A percentile compares a stretch with the other conserved stretches of the same genome.
Evolutionary conservation across 2,888 invertebrate species (phyloP).

Genomic region (Dasypolia templi): DNA sequence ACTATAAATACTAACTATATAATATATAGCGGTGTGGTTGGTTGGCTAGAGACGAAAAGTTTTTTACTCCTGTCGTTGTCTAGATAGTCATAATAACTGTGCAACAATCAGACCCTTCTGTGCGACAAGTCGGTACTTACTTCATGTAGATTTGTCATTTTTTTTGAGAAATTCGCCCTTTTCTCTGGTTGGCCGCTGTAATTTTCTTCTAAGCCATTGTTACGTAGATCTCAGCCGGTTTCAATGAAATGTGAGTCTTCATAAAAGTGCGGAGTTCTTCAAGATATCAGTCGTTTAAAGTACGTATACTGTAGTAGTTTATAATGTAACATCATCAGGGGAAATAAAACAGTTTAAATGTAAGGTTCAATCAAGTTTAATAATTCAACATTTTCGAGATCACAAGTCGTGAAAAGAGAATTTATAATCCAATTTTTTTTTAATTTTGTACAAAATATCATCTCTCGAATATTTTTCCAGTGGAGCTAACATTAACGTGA

Average conservation of each 20-base stretch:
- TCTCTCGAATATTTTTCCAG: constrained; percentile 82
- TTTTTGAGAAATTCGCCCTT: constrained; percentile 8
- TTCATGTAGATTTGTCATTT: constrained; percentile 21
- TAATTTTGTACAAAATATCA: constrained; percentile 90
- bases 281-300: background rate
- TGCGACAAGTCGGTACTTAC: background rate
- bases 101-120: constrained; percentile 6
- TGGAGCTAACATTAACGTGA: constrained; percentile 78
- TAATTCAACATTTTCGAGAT: constrained; percentile 88
- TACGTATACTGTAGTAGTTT: background rate
- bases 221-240: background rate
- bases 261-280: background rate
- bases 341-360: constrained; percentile 73
- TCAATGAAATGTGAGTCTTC: background rate
- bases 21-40: background rate
- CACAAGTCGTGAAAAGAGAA: constrained; percentile 87
- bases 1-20: no score
- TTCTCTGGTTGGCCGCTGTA: constrained; percentile 10
- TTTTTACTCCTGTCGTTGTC: constrained; percentile 22
- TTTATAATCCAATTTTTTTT: constrained; percentile 83
- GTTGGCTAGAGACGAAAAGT: background rate
- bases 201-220: background rate
- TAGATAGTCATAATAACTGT: constrained; percentile 4
- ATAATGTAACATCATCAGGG: constrained; percentile 11
- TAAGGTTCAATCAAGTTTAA: constrained; percentile 88